Base-by-base conservation (phyloP, 2,888 invertebrate genomes). In the Drosophila stalkeri region DNA sequence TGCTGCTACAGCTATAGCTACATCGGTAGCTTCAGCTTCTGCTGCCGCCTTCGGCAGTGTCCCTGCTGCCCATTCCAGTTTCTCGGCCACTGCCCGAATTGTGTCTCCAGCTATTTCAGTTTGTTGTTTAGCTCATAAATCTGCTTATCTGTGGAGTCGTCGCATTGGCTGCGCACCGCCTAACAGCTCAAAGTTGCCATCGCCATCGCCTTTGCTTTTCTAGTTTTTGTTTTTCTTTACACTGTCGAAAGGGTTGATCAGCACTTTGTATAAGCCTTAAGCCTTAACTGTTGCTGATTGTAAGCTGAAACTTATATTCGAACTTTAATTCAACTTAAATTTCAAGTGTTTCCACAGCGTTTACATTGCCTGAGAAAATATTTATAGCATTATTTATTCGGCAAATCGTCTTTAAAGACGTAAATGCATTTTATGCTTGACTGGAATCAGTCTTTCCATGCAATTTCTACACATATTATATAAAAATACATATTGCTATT, bases 91-190 rank as follows among this genome's bases (percentile, higher is more conserved):
- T 61, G 63, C 68, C 64, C 65, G 59, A 78, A 73, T 66, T 60
- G 88, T 62, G 86, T 84, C 90, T 87, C 77, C 86, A 80, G 81
- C 73, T 90, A 81, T 81, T 89, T 81, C 77, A 77, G 85, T 85
- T 84, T 90, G 90, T 82, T 90, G 85, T 90, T 90, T 88, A 90
- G 90, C 85, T 85, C 85, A 85, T 85, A 85, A 85, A 90, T 85
- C 85, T 85, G 85, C 90, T 85, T 85, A 85, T 85, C 85, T 90
- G 80, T 73, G 64, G 61, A 90, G 64, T 81, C 71, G 83, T 77
- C 82, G 73, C 75, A 82, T 75, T 81, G 78, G 66, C 68, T 81
- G 75, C 71, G 64, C 86, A 65, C 64, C 59, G 74, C 62, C 73
- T 60, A 75, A 81, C 75, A 86, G 74, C 77, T 78, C 60, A 59